Base-by-base conservation (phyloP, 2,888 invertebrate genomes). In the Leptinotarsa peninsularis region DNA sequence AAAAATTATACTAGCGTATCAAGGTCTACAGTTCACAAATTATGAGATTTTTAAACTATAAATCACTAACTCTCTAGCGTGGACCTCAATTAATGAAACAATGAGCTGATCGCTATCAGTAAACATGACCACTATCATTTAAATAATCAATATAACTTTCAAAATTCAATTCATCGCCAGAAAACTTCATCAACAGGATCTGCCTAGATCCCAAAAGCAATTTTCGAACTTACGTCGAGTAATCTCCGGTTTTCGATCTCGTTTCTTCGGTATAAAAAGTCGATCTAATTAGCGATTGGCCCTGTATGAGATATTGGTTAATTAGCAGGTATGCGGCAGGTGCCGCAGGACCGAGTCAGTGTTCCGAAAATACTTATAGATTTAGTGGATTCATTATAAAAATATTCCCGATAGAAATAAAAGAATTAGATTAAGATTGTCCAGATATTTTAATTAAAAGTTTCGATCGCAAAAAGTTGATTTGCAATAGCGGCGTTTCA, bases 371-470 rank as follows among this genome's bases (percentile, higher is more conserved):
- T 79, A 78, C 76, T 76, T 80, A 81, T 82, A 81, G 83, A 82
- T 83, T 82, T 82, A 81, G 80, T 78, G 82, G 82, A 82, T 83
- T 82, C 84, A 83, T 84, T 84, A 84, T 82, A 81, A 84, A 84
- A 84, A 82, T 83, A 82, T 83, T 79, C 83, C 76, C 80, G 80
- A 77, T 78, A 76, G 76, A 81, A 82, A 82, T 81, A 81, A 82
- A 82, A 80, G 80, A 82, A 81, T 81, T 79, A 83, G 85, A 85
- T 85, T 83, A 84, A 81, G 86, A 87, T 87, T 87, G 82, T 84
- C 81, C 81, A 82, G 87, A 86, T 87, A 86, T 87, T 87, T 87
- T 87, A 87, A 87, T 87, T 87, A 87, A 87, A 87, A 85, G 58
- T 43, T 70, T 63, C n/a, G 63, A 33, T 63, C 43, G 43, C 63